These are phyloP conservation scores for Apamea anceps DNA, from an alignment of 2,888 invertebrate species.

Conservation along the genomic window DNA sequence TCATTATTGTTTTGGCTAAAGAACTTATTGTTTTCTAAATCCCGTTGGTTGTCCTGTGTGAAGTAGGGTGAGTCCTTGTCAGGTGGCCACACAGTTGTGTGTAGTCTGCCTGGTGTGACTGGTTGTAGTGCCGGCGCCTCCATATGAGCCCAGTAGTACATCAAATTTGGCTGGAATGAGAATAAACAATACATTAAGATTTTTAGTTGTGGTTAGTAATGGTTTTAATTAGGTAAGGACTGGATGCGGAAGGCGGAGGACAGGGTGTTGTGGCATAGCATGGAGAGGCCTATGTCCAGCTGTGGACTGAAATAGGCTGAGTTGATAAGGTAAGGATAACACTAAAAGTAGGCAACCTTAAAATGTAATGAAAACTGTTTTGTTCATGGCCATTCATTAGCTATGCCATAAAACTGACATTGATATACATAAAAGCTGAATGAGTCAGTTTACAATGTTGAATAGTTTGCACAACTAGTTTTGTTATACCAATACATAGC, in stretches of 20 bases:
- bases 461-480: not conserved
- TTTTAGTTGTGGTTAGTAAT: too few relatives aligned
- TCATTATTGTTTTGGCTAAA: conserved; percentile 83
- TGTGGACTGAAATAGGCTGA: not conserved
- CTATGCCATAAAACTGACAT: not conserved
- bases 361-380: not conserved
- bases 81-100: conserved; percentile 94
- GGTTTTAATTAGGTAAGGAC: not conserved
- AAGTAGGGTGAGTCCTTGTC: conserved; percentile 77
- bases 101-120: conserved; percentile 93
- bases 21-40: conserved; percentile 76
- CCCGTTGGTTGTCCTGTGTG: conserved; percentile 75
- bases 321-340: not conserved
- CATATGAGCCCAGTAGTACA: conserved; percentile 97
- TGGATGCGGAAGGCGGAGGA: not conserved
- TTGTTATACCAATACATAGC: not conserved
- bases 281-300: not conserved
- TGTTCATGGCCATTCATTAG: not conserved
- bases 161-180: conserved; percentile 94
- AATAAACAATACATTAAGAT: not conserved
- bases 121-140: conserved; percentile 92
- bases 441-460: not conserved
- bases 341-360: not conserved
- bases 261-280: not conserved
- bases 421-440: not conserved